These are phyloP conservation scores for Eulemur albifrons DNA, from an alignment of 2,797 vertebrate species.

Conservation along the genomic window DNA sequence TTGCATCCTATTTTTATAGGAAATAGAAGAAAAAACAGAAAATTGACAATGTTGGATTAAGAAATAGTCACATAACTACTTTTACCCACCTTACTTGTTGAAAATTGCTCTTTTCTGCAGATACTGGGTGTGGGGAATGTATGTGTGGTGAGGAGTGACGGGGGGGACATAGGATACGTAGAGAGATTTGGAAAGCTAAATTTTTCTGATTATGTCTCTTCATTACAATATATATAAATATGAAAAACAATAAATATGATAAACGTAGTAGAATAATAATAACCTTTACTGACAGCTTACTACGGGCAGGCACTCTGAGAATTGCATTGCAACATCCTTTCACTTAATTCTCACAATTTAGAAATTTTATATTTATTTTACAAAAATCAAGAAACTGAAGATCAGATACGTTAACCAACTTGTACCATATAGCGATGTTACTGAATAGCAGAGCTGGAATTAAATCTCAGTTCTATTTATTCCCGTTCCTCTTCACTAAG, in stretches of 20 bases:
- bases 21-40: background rate
- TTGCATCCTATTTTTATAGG: background rate
- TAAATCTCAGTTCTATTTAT: background rate
- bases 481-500: background rate
- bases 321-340: background rate
- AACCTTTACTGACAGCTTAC: background rate
- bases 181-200: background rate
- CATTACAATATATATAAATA: background rate
- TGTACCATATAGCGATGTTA: background rate
- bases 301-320: background rate
- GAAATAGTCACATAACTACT: background rate
- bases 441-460: background rate
- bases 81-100: background rate
- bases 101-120: background rate
- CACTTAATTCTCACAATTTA: background rate
- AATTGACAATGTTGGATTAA: background rate
- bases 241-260: background rate
- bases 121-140: background rate
- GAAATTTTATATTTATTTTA: background rate
- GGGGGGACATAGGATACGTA: background rate
- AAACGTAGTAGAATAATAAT: background rate
- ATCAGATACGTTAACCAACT: background rate
- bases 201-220: background rate
- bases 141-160: accelerated
- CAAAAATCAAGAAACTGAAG: background rate